Conservation (phyloP, 2,888 invertebrate species). For the Oligia latruncula region DNA sequence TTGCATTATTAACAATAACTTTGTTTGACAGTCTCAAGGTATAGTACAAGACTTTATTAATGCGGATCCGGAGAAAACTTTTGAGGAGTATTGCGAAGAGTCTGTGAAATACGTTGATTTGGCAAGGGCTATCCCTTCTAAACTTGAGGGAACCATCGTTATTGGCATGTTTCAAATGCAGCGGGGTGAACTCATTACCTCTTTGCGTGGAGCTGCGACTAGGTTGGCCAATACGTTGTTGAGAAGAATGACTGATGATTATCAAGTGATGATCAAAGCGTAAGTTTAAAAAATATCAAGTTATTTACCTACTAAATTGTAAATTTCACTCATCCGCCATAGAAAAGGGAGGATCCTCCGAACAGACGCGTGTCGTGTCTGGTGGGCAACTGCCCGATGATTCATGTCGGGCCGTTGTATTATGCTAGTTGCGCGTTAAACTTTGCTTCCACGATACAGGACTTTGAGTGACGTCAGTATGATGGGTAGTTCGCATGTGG, state of each 20-base stretch:
- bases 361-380: no score
- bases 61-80: conserved; percentile 90
- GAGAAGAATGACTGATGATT: conserved; percentile 94
- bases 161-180: conserved; percentile 97
- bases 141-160: conserved; percentile 91
- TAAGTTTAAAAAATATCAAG: conserved; percentile 81
- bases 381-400: no score
- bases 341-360: no score
- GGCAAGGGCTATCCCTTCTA: conserved; percentile 90
- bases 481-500: no score
- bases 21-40: conserved; percentile 87
- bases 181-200: conserved; percentile 93
- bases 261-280: conserved; percentile 94
- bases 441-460: no score
- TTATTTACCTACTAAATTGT: background rate
- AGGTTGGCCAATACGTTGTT: conserved; percentile 93
- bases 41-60: conserved; percentile 92
- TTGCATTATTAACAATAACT: background rate
- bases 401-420: no score
- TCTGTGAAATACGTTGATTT: conserved; percentile 91
- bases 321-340: background rate
- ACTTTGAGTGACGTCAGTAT: no score
- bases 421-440: no score
- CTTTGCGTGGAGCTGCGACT: conserved; percentile 92
- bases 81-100: conserved; percentile 91